Percentiles rank a stretch among this genome's conserved stretches.
Evolutionary conservation across 2,888 invertebrate species (phyloP).

Genomic region (Lottia gigantea): DNA sequence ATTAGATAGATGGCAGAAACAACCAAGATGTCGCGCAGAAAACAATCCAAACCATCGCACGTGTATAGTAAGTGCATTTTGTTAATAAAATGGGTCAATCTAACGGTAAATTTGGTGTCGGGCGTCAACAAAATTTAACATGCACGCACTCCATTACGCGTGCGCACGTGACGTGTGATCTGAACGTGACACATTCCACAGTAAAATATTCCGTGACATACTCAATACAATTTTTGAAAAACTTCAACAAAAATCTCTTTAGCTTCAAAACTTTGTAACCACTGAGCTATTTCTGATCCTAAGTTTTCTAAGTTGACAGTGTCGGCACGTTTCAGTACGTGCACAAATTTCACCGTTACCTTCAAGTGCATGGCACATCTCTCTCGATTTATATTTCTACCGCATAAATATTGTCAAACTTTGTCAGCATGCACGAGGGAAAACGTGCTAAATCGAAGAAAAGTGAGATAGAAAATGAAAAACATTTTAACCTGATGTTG

Average conservation of each 20-base stretch:
- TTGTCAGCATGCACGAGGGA: not conserved
- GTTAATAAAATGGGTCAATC: no score
- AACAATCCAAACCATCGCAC: conserved; percentile 59
- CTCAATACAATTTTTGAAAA: conserved; percentile 10
- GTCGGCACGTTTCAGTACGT: conserved; percentile 11
- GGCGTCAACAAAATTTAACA: conserved; percentile 48
- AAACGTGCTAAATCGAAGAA: not conserved
- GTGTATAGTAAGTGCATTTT: conserved; percentile 43
- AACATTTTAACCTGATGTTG: conserved; percentile 1
- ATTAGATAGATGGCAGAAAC: conserved; percentile 31
- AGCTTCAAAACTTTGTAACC: no score
- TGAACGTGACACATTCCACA: conserved; percentile 30
- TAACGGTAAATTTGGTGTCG: conserved; percentile 20
- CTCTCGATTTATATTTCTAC: not conserved
- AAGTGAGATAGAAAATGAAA: conserved; percentile 1
- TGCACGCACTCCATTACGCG: conserved; percentile 57
- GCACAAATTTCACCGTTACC: conserved; percentile 2
- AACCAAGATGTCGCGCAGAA: conserved; percentile 57
- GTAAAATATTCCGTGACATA: conserved; percentile 20
- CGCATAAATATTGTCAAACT: no score
- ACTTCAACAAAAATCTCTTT: no score
- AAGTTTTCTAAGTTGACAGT: not conserved
- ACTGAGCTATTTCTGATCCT: no score
- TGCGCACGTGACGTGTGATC: conserved; percentile 48
- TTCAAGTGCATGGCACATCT: conserved; percentile 8